Evolutionary conservation across 2,113 vertebrate genomes (phyloP), one percentile per base, ranked within the genome.

Genomic region (Rhinichthys klamathensis): DNA sequence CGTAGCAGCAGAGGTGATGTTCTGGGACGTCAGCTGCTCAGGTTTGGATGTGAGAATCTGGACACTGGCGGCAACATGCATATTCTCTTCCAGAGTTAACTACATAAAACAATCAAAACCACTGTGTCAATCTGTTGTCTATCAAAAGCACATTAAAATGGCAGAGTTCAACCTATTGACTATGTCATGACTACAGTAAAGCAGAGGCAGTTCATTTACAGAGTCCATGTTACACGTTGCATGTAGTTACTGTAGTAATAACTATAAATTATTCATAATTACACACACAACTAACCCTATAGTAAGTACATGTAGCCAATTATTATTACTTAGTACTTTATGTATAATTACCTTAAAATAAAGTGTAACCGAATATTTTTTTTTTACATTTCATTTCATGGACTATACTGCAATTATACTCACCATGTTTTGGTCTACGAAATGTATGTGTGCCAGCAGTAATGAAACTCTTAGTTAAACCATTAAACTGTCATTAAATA

Each of bases 31-130:
- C 13, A 88, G 49, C 21, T 44, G 15, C 27, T 83, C 49, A 15
- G 87, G 87, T 72, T 75, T 67, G 15, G 87, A 85, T 11, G 87
- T 85, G 16, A 88, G 38, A 5, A 88, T 85, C 87, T 85, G 84
- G 13, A 76, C 30, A 23, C 32, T 76, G 30, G 16, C 75, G 11
- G 83, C 79, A 46, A 85, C 11, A 1, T 27, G 0, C 38, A 77
- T 3, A 10, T n/a, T 41, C 6, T 74, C 3, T 12, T 27, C 46
- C 23, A 49, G 9, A 18, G 75, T 38, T 15, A 8, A 27, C 77
- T 80, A 27, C 44, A 79, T 10, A 13, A 21, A 77, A 56, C 15
- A 56, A 58, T 35, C 7, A 60, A 58, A 41, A 9, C 16, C n/a
- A 30, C 27, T 75, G 5, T 74, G 23, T 27, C n/a, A 51, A 4